Evolutionary conservation across 2,113 vertebrate species (phyloP), one percentile per base, ranked within the genome.

Genomic region (Chrysochloris asiatica): DNA sequence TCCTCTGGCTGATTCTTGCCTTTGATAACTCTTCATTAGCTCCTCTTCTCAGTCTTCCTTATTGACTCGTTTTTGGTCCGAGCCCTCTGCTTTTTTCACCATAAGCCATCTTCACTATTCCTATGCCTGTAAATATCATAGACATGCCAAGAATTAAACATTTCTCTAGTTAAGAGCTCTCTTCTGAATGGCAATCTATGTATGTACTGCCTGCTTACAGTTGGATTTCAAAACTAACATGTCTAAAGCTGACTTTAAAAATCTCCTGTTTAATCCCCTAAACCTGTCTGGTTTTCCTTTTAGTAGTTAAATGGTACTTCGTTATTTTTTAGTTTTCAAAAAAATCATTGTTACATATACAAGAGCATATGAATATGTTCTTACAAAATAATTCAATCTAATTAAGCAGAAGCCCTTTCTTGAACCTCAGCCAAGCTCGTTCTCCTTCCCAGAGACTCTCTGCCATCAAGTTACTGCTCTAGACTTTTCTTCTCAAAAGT

Each of bases 151-250:
- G 11, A 63, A 43, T 26, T 90, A 48, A 11, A 16, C 61, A 47
- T 83, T 89, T 43, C 48, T 79, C 79, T 83, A 83, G 69, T 76
- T 1, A 67, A 76, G 84, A 78, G 2, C 17, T 9, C 1, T 88
- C 30, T 90, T 69, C 36, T n/a, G 48, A 83, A 69, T 54, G 36
- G 71, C 48, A 88, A 0, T 86, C 47, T 69, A 4, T 67, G 4
- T 26, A 30, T 71, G 28, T 93, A 28, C 50, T 80, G 43, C 13
- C 22, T 89, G 7, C 8, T 65, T 79, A 11, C 10, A 61, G 33
- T 67, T 36, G 86, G 41, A 47, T 30, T 83, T 75, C 30, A 91
- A 50, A 91, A n/a, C n/a, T 41, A n/a, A n/a, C n/a, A n/a, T n/a
- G n/a, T n/a, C n/a, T n/a, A n/a, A n/a, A n/a, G n/a, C n/a, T n/a